phyloP scores from a whole-genome alignment of 2,797 vertebrate species.

The Tinamus major region DNA sequence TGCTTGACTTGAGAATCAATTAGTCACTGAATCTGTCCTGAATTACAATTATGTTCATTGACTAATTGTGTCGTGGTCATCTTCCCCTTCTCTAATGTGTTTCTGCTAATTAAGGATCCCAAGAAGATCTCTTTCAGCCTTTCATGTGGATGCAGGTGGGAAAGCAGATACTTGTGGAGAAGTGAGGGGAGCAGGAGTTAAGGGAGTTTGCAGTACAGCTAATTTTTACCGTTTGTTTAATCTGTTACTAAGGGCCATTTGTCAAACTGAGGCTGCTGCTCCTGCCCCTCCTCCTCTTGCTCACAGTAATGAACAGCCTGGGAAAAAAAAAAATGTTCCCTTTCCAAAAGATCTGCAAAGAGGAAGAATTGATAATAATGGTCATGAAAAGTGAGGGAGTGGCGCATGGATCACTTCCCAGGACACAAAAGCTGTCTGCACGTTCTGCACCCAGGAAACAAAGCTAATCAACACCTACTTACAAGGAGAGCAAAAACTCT shows the following conservation, averaged over 20 bases:
- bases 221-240: constrained; percentile 78
- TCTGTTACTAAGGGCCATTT: constrained; percentile 73
- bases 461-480: constrained; percentile 34
- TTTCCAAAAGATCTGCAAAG: constrained; percentile 59
- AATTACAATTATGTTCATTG: constrained; percentile 21
- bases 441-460: constrained; percentile 65
- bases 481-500: constrained; percentile 14
- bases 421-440: constrained; percentile 48
- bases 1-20: constrained; percentile 14
- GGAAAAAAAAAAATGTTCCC: constrained; percentile 40
- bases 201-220: constrained; percentile 48
- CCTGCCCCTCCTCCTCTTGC: constrained; percentile 14
- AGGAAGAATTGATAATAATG: constrained; percentile 65
- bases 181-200: constrained; percentile 3
- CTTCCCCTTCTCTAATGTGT: constrained; percentile 28
- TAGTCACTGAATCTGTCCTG: constrained; percentile 3
- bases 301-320: constrained; percentile 63
- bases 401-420: constrained; percentile 74
- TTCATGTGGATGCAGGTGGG: not conserved
- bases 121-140: constrained; percentile 39
- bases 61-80: constrained; percentile 42
- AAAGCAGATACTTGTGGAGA: not conserved
- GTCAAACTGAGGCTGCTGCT: constrained; percentile 59
- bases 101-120: constrained; percentile 20
- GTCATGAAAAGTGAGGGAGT: constrained; percentile 47